Evolutionary conservation across 1,140 invertebrate genomes (phyloP).

Genomic region (Trachelipus rathkii): DNA sequence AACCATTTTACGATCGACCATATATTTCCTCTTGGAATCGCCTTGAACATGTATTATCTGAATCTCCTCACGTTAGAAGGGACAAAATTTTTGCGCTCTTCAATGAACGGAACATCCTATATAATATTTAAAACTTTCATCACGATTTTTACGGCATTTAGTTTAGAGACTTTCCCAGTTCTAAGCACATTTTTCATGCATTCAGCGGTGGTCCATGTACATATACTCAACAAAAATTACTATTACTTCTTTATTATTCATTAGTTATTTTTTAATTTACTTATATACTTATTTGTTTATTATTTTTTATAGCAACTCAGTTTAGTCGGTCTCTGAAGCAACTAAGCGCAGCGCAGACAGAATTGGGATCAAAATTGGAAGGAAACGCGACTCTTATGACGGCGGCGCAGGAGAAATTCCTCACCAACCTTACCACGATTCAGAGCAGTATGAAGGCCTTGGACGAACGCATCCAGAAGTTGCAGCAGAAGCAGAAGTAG

Average conservation of each 20-base stretch:
- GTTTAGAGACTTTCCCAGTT: too few relatives aligned
- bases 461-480: conserved; percentile 60
- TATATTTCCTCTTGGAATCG: too few relatives aligned
- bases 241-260: background rate
- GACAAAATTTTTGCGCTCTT: too few relatives aligned
- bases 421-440: conserved; percentile 65
- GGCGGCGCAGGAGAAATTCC: conserved; percentile 73
- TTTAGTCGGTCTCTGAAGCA: conserved; percentile 78
- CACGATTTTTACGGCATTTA: too few relatives aligned
- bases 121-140: too few relatives aligned
- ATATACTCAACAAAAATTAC: background rate
- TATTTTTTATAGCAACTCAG: conserved; percentile 65
- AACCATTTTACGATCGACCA: too few relatives aligned
- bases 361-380: conserved; percentile 65
- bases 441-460: conserved; percentile 69
- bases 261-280: background rate
- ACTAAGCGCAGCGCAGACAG: conserved; percentile 72
- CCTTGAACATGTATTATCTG: too few relatives aligned
- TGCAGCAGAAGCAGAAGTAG: too few relatives aligned
- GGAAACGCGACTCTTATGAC: conserved; percentile 73
- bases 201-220: too few relatives aligned
- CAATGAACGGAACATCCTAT: too few relatives aligned
- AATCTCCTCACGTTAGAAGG: too few relatives aligned
- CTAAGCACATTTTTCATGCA: too few relatives aligned
- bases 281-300: background rate